Percentiles rank a stretch among this genome's conserved stretches.
Conservation (phyloP, 2,113 vertebrate species). For the Vombatus ursinus region DNA sequence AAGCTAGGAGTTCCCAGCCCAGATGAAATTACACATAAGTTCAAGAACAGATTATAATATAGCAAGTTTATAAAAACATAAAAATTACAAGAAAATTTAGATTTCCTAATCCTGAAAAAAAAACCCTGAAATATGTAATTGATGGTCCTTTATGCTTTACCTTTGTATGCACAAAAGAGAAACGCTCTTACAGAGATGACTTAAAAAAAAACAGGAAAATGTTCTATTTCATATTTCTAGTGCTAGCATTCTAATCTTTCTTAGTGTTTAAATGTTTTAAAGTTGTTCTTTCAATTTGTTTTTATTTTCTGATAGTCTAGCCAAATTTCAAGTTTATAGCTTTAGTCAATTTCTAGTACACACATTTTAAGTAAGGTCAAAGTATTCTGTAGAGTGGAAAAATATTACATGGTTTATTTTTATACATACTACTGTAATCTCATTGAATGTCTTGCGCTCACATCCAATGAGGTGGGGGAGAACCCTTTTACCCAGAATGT, state of each 20-base stretch:
- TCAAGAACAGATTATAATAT: neutral
- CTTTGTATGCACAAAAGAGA: neutral
- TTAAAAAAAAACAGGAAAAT: neutral
- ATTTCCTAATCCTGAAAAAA: neutral
- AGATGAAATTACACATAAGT: neutral
- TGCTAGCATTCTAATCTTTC: slow-evolving; percentile 47
- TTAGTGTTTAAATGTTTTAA: slow-evolving; percentile 48
- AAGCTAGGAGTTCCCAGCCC: neutral
- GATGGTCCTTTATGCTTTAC: neutral
- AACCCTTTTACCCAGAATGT: slow-evolving; percentile 43
- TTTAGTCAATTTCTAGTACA: slow-evolving; percentile 47
- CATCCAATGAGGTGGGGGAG: neutral
- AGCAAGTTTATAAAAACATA: neutral
- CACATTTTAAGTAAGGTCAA: slow-evolving; percentile 43
- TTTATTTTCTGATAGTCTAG: slow-evolving; percentile 53
- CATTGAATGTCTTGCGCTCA: slow-evolving; percentile 44
- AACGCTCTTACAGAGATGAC: slow-evolving; percentile 4
- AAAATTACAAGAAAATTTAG: neutral
- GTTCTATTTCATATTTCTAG: slow-evolving; percentile 29
- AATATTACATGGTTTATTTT: slow-evolving; percentile 15
- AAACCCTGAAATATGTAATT: neutral
- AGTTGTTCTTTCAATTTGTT: slow-evolving; percentile 53
- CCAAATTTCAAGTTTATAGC: slow-evolving; percentile 61
- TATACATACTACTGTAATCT: slow-evolving; percentile 12
- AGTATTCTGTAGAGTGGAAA: slow-evolving; percentile 52